Evolutionary conservation across 1,140 invertebrate species (phyloP), one percentile per base, ranked within the genome.

Genomic region (Procambarus virginalis): DNA sequence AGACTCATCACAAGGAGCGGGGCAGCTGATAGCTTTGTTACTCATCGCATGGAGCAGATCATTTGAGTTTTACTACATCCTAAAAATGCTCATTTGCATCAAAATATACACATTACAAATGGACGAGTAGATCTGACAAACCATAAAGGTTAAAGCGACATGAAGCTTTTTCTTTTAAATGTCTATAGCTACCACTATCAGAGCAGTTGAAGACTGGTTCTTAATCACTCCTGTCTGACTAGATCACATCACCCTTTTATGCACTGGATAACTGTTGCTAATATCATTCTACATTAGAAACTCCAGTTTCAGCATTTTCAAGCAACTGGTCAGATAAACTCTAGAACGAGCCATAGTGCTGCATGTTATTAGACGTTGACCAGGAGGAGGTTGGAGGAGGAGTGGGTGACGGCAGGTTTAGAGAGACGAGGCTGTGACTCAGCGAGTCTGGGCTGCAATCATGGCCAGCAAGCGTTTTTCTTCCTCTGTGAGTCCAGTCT

Each of bases 401-500:
- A 68, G 60, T 80, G 77, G 60, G 58, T n/a, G 55, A 46, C 49
- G 34, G 73, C 34, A 60, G 34, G 49, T 79, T 14, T 22, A 46
- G 80, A 34, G 22, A 17, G 12, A 64, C 34, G 76, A 10, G 48
- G 20, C 45, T 55, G 60, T 6, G 60, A 34, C 58, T 92, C 91
- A 92, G 70, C 89, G 89, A 2, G 89, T 91, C 81, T 93, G 92
- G 9, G 93, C 91, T 17, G 92, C 92, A 70, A 92, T 91, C 82
- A 95, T 95, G 92, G 96, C 95, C 91, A 96, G 95, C 93, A 96
- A 95, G 93, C 96, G 96, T 93, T 96, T 95, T 93, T 97, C 97
- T 94, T 97, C 96, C 93, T 98, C 97, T 85, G 97, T 96, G 91
- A 98, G 95, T 92, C 97, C 97, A 94, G 96, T 96, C 93, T 97